These are phyloP conservation scores for Plodia interpunctella DNA, from an alignment of 1,140 invertebrate species.

Conservation along the genomic window DNA sequence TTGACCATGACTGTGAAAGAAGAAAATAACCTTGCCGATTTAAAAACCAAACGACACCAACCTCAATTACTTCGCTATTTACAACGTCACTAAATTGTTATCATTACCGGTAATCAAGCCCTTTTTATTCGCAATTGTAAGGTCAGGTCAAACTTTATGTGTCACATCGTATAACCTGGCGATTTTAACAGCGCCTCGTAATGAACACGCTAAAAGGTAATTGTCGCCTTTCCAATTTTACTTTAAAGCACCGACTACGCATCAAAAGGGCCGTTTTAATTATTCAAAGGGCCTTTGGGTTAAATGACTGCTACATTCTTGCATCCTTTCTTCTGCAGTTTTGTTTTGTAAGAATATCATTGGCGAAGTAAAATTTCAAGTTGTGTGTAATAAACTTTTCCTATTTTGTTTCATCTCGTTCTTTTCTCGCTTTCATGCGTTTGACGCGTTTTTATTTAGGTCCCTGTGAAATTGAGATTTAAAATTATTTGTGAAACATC, in stretches of 20 bases:
- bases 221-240: background rate
- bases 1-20: background rate
- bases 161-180: background rate
- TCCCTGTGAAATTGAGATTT: too few species aligned
- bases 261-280: background rate
- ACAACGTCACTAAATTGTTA: background rate
- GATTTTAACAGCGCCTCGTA: background rate
- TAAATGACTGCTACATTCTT: too few species aligned
- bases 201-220: background rate
- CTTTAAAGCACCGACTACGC: background rate
- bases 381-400: too few species aligned
- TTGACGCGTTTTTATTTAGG: too few species aligned
- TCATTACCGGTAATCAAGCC: background rate
- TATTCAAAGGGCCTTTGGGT: background rate
- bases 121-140: constrained; percentile 5
- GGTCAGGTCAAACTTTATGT: constrained; percentile 2
- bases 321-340: too few species aligned
- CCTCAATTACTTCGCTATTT: background rate
- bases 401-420: too few species aligned
- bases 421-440: too few species aligned
- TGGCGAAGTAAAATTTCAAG: too few species aligned
- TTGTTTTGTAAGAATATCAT: too few species aligned
- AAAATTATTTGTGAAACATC: too few species aligned
- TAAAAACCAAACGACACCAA: background rate
- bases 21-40: background rate